These are phyloP conservation scores for Protobothrops mucrosquamatus DNA, from an alignment of 2,113 vertebrate genomes.

Conservation along the genomic window DNA sequence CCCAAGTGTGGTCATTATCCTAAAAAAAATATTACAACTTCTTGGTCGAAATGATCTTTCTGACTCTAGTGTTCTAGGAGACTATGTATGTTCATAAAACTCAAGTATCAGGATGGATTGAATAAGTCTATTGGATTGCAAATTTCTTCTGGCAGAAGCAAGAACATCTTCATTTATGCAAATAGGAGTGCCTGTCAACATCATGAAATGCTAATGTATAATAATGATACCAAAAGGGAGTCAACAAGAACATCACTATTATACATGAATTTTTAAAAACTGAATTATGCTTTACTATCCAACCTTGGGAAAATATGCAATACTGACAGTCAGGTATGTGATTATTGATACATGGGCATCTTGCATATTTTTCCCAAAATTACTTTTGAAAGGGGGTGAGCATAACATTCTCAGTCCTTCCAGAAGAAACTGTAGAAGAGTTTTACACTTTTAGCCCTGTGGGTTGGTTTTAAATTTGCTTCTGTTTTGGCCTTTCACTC, in stretches of 20 bases:
- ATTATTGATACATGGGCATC: not conserved
- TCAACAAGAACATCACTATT: constrained; percentile 9
- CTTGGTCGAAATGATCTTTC: not conserved
- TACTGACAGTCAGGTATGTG: not conserved
- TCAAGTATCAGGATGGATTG: not conserved
- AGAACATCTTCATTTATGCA: not conserved
- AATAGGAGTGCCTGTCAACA: constrained; percentile 4
- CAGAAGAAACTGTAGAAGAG: not conserved
- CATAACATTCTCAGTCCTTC: accelerated
- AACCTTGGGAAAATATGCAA: not conserved
- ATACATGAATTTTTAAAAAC: constrained; percentile 13
- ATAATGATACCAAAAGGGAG: not conserved
- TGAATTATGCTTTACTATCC: not conserved
- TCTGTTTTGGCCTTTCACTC: not conserved
- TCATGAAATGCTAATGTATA: constrained; percentile 5
- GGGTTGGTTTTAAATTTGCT: not conserved
- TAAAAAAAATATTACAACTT: not conserved
- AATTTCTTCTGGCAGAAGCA: constrained; percentile 6
- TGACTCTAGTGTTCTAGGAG: not conserved
- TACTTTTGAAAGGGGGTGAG: not conserved
- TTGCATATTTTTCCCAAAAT: not conserved
- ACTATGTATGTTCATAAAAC: not conserved
- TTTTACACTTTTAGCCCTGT: constrained; percentile 18
- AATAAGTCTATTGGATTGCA: not conserved
- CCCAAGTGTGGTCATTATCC: not conserved